Conservation (phyloP, 2,113 vertebrate genomes). For the Lophochroa leadbeateri region DNA sequence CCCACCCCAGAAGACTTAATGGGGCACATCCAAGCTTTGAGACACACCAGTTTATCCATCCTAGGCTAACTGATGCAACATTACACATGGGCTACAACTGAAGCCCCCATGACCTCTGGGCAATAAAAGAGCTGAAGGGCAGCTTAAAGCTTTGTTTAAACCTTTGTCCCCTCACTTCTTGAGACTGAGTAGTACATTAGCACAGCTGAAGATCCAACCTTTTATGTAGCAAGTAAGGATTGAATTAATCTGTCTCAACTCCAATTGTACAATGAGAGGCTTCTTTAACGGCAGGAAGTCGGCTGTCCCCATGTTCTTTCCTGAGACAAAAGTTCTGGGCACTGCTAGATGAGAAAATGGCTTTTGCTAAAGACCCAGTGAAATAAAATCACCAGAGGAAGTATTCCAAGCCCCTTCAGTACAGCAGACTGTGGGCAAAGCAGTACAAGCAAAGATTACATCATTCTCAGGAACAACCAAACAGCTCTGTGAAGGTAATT, state of each 20-base stretch:
- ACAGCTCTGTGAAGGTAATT: conserved; percentile 42
- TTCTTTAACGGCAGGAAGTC: background rate
- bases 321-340: conserved; percentile 27
- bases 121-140: background rate
- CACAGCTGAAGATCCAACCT: background rate
- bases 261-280: background rate
- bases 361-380: background rate
- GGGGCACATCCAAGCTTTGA: rapidly evolving
- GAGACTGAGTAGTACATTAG: background rate
- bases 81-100: background rate
- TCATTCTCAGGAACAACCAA: conserved; percentile 50
- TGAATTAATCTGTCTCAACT: background rate
- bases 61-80: background rate
- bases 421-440: background rate
- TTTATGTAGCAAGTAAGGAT: background rate
- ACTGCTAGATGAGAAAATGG: conserved; percentile 7
- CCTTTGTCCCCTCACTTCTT: background rate
- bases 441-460: conserved; percentile 23
- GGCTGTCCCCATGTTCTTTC: background rate
- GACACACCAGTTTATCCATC: background rate
- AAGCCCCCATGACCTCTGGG: background rate
- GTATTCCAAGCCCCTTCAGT: background rate
- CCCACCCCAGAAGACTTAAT: background rate
- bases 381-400: background rate
- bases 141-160: background rate